Conservation (phyloP, 2,797 vertebrate genomes). For the Petrocephalus sullivani region DNA sequence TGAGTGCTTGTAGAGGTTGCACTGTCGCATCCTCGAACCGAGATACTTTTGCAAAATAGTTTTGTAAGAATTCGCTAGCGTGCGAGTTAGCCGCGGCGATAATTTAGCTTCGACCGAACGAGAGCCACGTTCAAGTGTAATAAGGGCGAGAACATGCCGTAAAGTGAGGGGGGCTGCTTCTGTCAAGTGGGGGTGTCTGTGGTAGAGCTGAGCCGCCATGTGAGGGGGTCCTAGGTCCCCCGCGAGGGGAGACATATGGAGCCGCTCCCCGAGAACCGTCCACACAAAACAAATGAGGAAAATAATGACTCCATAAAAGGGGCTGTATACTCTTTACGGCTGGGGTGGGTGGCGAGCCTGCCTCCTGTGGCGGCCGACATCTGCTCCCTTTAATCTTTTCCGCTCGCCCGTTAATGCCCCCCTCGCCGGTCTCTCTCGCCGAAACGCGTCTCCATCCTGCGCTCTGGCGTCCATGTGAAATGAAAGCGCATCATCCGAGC, state of each 20-base stretch:
- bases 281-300: slow-evolving; percentile 61
- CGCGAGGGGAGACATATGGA: slow-evolving; percentile 58
- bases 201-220: slow-evolving; percentile 17
- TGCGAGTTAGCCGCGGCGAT: neutral
- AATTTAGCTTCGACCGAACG: neutral
- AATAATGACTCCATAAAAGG: slow-evolving; percentile 73
- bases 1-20: neutral
- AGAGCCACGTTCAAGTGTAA: neutral
- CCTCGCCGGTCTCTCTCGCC: slow-evolving; percentile 45
- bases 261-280: slow-evolving; percentile 54
- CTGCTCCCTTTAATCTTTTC: slow-evolving; percentile 61
- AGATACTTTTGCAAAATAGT: neutral
- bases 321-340: slow-evolving; percentile 69
- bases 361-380: slow-evolving; percentile 67
- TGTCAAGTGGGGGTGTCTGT: slow-evolving; percentile 22
- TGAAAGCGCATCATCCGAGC: slow-evolving; percentile 21
- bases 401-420: slow-evolving; percentile 47
- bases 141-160: neutral
- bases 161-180: neutral
- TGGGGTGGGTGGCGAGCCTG: slow-evolving; percentile 60
- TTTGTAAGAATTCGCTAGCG: neutral
- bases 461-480: slow-evolving; percentile 3
- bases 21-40: neutral
- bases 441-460: slow-evolving; percentile 6
- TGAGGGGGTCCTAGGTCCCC: slow-evolving; percentile 31